Base-by-base conservation (phyloP, 1,140 invertebrate genomes). In the Pseudomyrmex dendroicus region DNA sequence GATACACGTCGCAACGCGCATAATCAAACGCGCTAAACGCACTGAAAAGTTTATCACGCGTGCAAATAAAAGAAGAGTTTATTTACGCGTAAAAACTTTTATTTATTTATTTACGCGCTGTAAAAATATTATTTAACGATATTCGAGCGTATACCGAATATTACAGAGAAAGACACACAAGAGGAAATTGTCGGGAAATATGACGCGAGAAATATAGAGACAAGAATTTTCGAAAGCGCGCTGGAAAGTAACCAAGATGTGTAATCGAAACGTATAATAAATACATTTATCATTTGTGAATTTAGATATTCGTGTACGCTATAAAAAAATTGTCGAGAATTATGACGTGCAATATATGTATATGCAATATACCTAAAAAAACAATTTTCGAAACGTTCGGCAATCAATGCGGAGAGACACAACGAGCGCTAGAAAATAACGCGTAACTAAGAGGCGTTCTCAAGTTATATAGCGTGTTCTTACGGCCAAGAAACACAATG, bases 401-500 rank as follows among this genome's bases (percentile, higher is more conserved):
- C 13, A 25, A 78, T 78, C 7, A 20, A 1, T 13, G 44, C 17
- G 35, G 50, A 57, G 20, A n/a, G 52, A 78, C 35, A 7, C 25
- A 78, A 78, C 74, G 20, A 48, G 7, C 9, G 12, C 17, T 25
- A 52, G n/a, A 5, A 72, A 80, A 78, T 78, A 78, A 80, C 46
- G 56, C 44, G 46, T 80, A 80, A 72, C 15, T 22, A 48, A 77
- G 44, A 15, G 22, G 54, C 66, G 54, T 44, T 72, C 64, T 57
- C 54, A 46, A 80, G 12, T 17, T 12, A 20, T 35, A 35, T 56
- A 72, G 54, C 22, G 20, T 68, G 52, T 72, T 80, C 54, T 72
- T 72, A 59, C 25, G 68, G 44, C n/a, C 35, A 20, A 72, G 76
- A 22, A 80, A 80, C 56, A 80, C 76, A 80, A 80, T 80, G 76